Evolutionary conservation across 1,140 invertebrate species (phyloP).

Genomic region (Zophobas atratus): DNA sequence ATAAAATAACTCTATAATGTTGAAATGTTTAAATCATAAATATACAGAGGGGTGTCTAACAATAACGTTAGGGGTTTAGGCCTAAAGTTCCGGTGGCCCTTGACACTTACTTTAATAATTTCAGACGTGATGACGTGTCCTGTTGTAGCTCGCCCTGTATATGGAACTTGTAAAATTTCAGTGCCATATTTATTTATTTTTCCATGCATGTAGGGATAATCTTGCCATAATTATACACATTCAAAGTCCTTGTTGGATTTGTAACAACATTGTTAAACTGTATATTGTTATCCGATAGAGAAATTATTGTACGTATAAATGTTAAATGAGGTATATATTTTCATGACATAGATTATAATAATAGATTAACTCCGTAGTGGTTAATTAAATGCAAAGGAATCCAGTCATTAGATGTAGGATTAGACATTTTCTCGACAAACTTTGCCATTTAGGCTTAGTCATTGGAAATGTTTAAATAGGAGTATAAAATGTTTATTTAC

Average conservation of each 20-base stretch:
- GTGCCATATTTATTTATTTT: conserved; percentile 56
- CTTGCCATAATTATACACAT: conserved; percentile 55
- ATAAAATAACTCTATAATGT: conserved; percentile 36
- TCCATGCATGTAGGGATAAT: conserved; percentile 49
- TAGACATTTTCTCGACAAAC: conserved; percentile 31
- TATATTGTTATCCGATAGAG: conserved; percentile 49
- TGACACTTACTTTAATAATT: conserved; percentile 23
- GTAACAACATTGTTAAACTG: conserved; percentile 46
- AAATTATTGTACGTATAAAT: conserved; percentile 52
- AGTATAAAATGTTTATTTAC: conserved; percentile 46
- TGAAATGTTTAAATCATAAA: conserved; percentile 25
- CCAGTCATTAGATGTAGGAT: conserved; percentile 50
- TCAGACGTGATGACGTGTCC: conserved; percentile 4
- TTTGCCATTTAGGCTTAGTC: conserved; percentile 32
- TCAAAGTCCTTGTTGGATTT: conserved; percentile 46
- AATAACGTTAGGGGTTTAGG: neutral
- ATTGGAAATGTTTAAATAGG: conserved; percentile 46
- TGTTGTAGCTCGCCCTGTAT: conserved; percentile 21
- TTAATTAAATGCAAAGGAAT: conserved; percentile 35
- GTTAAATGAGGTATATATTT: conserved; percentile 50
- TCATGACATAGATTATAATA: conserved; percentile 50
- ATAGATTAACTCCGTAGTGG: conserved; percentile 40
- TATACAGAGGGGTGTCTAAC: conserved; percentile 1
- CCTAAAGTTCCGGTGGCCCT: neutral
- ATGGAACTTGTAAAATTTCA: conserved; percentile 33